A percentile compares a stretch with the other conserved stretches of the same genome.
phyloP scores from a whole-genome alignment of 2,888 invertebrate genomes.

The Lucinisca nassula region DNA sequence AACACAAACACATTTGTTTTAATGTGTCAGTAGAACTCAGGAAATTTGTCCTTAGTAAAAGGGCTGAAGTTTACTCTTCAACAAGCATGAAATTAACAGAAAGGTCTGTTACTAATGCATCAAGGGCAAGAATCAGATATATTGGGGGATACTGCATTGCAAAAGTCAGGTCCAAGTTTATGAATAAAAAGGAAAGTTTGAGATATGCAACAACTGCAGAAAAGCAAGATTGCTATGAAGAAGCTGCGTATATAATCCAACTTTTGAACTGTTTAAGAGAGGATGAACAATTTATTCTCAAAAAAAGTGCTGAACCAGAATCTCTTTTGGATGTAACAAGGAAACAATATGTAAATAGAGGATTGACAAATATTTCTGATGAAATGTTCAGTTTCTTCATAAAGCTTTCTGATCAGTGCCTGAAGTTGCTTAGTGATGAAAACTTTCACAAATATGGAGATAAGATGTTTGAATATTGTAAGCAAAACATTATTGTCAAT shows the following conservation, averaged over 20 bases:
- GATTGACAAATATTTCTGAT: constrained; percentile 56
- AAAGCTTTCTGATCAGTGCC: constrained; percentile 36
- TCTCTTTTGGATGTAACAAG: constrained; percentile 47
- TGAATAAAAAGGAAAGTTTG: constrained; percentile 16
- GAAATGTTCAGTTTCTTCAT: constrained; percentile 44
- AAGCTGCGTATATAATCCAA: constrained; percentile 31
- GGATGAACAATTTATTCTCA: constrained; percentile 43
- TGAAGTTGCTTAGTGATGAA: constrained; percentile 26
- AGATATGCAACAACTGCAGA: constrained; percentile 22
- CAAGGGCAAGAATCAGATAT: constrained; percentile 55
- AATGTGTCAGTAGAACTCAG: constrained; percentile 33
- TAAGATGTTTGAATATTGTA: constrained; percentile 42
- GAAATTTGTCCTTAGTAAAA: constrained; percentile 21
- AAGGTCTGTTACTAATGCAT: constrained; percentile 49
- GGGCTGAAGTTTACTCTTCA: constrained; percentile 10
- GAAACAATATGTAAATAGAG: constrained; percentile 52
- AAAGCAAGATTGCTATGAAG: constrained; percentile 24
- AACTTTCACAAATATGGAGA: constrained; percentile 47
- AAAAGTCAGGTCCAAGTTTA: constrained; percentile 36
- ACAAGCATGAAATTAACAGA: background rate
- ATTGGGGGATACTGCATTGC: constrained; percentile 54
- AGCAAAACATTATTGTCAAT: constrained; percentile 9
- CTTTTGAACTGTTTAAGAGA: constrained; percentile 40
- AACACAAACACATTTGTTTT: constrained; percentile 37
- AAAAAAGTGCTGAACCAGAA: constrained; percentile 41